Conservation (phyloP, 1,140 invertebrate species). For the Pararge aegeria region DNA sequence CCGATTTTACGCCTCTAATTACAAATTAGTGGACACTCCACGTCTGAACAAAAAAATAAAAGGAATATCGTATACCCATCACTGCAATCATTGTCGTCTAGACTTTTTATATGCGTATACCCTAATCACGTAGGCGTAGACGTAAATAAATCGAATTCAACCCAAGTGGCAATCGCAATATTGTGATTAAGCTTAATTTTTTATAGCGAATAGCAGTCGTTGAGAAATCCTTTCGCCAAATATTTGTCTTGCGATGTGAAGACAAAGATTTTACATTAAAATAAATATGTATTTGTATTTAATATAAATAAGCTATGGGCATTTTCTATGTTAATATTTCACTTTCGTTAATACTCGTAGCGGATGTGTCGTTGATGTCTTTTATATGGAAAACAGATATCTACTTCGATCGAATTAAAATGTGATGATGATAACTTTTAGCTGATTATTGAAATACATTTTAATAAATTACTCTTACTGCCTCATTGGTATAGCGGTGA, state of each 20-base stretch:
- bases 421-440: no score
- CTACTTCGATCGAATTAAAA: no score
- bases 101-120: slow-evolving; percentile 9
- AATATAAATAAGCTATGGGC: no score
- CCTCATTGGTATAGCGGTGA: no score
- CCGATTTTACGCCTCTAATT: slow-evolving; percentile 66
- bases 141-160: background rate
- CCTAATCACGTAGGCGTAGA: slow-evolving; percentile 1
- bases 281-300: no score
- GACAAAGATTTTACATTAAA: background rate
- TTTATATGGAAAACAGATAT: slow-evolving; percentile 24
- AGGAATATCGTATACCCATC: slow-evolving; percentile 22
- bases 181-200: no score
- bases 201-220: no score
- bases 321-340: no score
- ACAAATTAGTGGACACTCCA: slow-evolving; percentile 49
- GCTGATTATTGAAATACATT: no score
- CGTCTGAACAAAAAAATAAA: slow-evolving; percentile 21
- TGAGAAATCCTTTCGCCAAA: no score
- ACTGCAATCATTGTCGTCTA: slow-evolving; percentile 18
- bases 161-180: background rate
- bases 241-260: no score
- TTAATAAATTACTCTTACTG: background rate
- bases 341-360: background rate
- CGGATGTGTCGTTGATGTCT: slow-evolving; percentile 56